Base-by-base conservation (phyloP, 2,113 vertebrate species). In the Epinephelus moara region DNA sequence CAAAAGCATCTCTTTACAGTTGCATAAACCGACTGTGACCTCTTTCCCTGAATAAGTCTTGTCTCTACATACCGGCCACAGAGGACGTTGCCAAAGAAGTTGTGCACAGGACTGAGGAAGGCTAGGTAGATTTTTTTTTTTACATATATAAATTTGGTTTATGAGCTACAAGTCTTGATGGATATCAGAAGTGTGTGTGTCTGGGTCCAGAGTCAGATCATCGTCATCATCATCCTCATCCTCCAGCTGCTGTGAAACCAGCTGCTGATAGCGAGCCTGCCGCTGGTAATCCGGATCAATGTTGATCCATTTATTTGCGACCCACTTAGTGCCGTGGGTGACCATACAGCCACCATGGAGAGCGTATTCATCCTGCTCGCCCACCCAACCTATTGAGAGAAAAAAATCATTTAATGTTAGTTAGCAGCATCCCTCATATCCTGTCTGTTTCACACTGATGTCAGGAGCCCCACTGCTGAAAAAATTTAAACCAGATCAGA, bases 301-400 rank as follows among this genome's bases (percentile, higher is more conserved):
- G n/a, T 99, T 99, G 94, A 99, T 98, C 98, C 98, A 99, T 91
- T 98, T 99, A 95, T 99, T 99, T 82, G 98, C 98, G 0, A 99
- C 97, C 98, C 98, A 99, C 85, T 99, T 99, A 56, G 95, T 98
- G 68, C 98, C 98, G 1, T 91, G 95, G 4, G 97, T 98, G 88
- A 99, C 97, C 88, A 99, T 91, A 87, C 98, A 99, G 84, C 98
- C 98, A 6, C 98, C 98, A 0, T 99, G 98, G 88, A 99, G 92
- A 8, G 98, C 96, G 0, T 98, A 99, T 90, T 99, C 97, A 0
- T 99, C 98, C 93, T 99, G 94, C 84, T 99, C 98, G 15, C 98
- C 98, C 10, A 99, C 97, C 98, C 98, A 99, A 78, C 98, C 98
- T 99, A 89, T 0, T 3, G 47, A 78, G 30, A 18, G 1, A 57